Conservation (phyloP, 2,888 invertebrate genomes). For the Ypsolopha scabrella region DNA sequence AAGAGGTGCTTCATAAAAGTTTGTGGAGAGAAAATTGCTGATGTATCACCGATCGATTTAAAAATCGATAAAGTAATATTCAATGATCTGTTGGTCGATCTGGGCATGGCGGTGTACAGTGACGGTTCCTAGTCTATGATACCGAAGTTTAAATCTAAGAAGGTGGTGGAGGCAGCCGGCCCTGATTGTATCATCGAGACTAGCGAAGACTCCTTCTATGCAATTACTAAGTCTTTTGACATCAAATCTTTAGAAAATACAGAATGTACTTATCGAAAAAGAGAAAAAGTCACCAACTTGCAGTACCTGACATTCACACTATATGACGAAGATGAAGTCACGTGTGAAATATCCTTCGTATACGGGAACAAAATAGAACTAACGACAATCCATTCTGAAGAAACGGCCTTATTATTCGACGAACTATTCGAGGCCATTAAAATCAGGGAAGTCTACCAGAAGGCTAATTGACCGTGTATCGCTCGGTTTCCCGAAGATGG, state of each 20-base stretch:
- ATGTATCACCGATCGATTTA: slow-evolving; percentile 38
- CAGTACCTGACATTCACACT: slow-evolving; percentile 27
- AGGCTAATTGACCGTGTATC: slow-evolving; percentile 71
- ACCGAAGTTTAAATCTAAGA: slow-evolving; percentile 25
- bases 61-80: slow-evolving; percentile 49
- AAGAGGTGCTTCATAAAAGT: too few species aligned
- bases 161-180: slow-evolving; percentile 24
- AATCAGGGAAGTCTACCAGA: slow-evolving; percentile 43
- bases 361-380: slow-evolving; percentile 20
- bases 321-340: slow-evolving; percentile 25
- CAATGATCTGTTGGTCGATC: slow-evolving; percentile 58
- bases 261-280: slow-evolving; percentile 37
- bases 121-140: slow-evolving; percentile 38
- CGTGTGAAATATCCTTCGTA: slow-evolving; percentile 39
- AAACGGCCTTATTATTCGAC: slow-evolving; percentile 49
- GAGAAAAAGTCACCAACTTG: slow-evolving; percentile 16
- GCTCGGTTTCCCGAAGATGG: slow-evolving; percentile 72
- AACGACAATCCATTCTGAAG: slow-evolving; percentile 18
- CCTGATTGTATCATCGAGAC: slow-evolving; percentile 48
- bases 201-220: slow-evolving; percentile 14
- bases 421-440: slow-evolving; percentile 64
- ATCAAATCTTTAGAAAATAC: slow-evolving; percentile 22
- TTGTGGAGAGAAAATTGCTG: slow-evolving; percentile 35
- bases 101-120: slow-evolving; percentile 44
- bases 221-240: slow-evolving; percentile 24